Conservation (phyloP, 2,113 vertebrate species). For the Ibidorhyncha struthersii region DNA sequence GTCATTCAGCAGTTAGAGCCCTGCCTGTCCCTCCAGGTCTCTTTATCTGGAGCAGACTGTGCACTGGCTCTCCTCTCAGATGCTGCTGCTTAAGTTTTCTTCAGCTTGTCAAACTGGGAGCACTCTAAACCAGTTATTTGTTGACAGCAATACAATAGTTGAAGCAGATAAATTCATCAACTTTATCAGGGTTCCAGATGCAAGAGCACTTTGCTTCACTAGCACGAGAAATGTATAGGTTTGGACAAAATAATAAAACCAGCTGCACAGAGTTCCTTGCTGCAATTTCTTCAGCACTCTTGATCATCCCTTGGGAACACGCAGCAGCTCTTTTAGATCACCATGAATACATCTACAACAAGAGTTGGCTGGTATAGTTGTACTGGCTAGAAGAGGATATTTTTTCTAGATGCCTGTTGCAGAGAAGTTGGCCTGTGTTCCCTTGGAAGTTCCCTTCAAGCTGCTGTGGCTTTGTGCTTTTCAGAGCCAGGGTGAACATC, state of each 20-base stretch:
- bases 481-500: neutral
- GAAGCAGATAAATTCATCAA: neutral
- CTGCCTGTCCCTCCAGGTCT: neutral
- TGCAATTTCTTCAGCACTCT: neutral
- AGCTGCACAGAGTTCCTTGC: neutral
- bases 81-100: neutral
- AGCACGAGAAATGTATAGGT: neutral
- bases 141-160: neutral
- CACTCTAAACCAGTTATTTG: neutral
- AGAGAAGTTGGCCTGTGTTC: neutral
- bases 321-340: neutral
- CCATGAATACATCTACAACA: neutral
- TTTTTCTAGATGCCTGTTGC: neutral
- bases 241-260: neutral
- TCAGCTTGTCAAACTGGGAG: neutral
- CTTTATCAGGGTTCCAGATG: neutral
- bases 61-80: neutral
- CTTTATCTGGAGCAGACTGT: neutral
- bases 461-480: slow-evolving; percentile 16
- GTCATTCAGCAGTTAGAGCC: neutral
- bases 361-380: neutral
- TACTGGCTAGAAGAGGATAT: neutral
- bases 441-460: neutral
- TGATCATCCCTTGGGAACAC: neutral
- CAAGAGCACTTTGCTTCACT: neutral